These are phyloP conservation scores for Drosophila prolongata DNA, from an alignment of 2,888 invertebrate genomes.

Conservation along the genomic window DNA sequence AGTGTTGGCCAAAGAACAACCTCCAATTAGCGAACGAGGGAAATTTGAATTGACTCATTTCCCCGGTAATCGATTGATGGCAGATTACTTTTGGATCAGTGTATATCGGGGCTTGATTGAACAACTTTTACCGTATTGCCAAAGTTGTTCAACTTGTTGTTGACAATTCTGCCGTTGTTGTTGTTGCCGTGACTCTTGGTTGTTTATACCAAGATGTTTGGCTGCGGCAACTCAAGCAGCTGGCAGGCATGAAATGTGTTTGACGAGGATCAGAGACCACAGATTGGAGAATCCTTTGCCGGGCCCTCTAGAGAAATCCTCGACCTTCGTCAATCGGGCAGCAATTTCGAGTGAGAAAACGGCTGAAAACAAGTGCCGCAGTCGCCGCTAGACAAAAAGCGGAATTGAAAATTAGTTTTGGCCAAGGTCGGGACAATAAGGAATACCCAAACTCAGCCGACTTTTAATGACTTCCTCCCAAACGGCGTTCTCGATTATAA, in stretches of 20 bases:
- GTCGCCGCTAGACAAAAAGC: slow-evolving; percentile 71
- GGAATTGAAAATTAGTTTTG: slow-evolving; percentile 60
- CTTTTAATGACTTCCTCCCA: slow-evolving; percentile 58
- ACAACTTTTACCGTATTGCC: slow-evolving; percentile 39
- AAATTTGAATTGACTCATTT: slow-evolving; percentile 10
- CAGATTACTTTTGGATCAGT: slow-evolving; percentile 20
- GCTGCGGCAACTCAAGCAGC: slow-evolving; percentile 30
- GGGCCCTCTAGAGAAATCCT: background rate
- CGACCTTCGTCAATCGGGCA: slow-evolving; percentile 70
- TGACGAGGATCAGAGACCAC: slow-evolving; percentile 67
- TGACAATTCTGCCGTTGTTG: slow-evolving; percentile 39
- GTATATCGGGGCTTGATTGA: slow-evolving; percentile 25
- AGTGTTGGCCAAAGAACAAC: background rate
- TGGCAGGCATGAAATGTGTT: slow-evolving; percentile 63
- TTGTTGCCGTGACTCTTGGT: slow-evolving; percentile 44
- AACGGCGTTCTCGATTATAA: slow-evolving; percentile 32
- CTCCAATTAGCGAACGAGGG: background rate
- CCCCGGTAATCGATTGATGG: slow-evolving; percentile 7
- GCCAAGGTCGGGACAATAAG: slow-evolving; percentile 14
- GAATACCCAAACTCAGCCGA: slow-evolving; percentile 37
- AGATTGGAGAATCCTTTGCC: slow-evolving; percentile 21
- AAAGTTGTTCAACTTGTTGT: slow-evolving; percentile 40
- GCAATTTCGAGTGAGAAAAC: slow-evolving; percentile 32
- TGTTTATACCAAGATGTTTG: slow-evolving; percentile 14
- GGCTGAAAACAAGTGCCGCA: slow-evolving; percentile 70